Evolutionary conservation across 2,113 vertebrate species (phyloP).

Genomic region (Podilymbus podiceps): DNA sequence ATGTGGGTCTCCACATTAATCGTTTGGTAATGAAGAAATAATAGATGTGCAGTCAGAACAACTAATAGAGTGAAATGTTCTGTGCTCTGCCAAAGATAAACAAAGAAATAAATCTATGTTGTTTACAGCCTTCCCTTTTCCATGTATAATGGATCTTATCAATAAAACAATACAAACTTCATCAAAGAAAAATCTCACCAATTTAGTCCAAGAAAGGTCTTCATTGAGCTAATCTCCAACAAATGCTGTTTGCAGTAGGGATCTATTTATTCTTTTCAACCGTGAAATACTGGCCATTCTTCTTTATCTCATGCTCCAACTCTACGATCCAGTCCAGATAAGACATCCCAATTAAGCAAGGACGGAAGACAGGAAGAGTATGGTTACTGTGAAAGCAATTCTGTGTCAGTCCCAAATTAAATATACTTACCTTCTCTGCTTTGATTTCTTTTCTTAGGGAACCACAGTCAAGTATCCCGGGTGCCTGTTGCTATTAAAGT

Average conservation of each 20-base stretch:
- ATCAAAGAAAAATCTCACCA: constrained; percentile 51
- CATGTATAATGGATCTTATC: constrained; percentile 53
- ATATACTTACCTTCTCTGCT: constrained; percentile 18
- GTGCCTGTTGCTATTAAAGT: constrained; percentile 94
- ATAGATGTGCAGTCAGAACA: constrained; percentile 30
- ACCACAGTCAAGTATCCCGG: constrained; percentile 96
- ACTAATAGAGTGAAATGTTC: constrained; percentile 48
- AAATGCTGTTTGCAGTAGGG: constrained; percentile 48
- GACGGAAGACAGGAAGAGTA: neutral
- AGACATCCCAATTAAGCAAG: constrained; percentile 9
- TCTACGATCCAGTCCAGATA: neutral
- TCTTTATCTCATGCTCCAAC: neutral
- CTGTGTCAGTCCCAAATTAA: neutral
- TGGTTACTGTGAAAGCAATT: neutral
- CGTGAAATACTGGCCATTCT: neutral
- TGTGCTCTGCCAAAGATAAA: constrained; percentile 47
- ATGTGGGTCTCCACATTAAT: neutral
- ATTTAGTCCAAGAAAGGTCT: constrained; percentile 49
- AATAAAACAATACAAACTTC: constrained; percentile 69
- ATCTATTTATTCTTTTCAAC: constrained; percentile 41
- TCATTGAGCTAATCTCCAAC: constrained; percentile 49
- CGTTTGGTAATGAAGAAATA: constrained; percentile 42
- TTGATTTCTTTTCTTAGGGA: constrained; percentile 79
- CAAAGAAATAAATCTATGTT: constrained; percentile 59
- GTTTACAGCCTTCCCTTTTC: constrained; percentile 30